Percentiles rank a stretch among this genome's conserved stretches.
Conservation (phyloP, 2,888 invertebrate species). For the Girardia tigrina region DNA sequence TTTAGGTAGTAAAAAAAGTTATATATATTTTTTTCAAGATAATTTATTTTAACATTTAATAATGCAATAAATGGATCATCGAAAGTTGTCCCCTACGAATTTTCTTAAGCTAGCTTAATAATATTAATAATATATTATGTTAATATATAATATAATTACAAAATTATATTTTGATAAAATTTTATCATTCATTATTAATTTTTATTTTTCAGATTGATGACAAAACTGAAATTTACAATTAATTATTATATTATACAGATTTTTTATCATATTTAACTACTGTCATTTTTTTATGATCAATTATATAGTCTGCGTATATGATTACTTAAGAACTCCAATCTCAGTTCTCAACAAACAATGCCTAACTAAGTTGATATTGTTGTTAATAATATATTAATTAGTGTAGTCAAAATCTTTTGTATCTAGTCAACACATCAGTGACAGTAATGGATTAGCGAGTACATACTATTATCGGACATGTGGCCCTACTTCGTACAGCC, state of each 20-base stretch:
- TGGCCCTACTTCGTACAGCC: neutral
- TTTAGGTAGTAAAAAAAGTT: no score
- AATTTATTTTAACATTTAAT: no score
- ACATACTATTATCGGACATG: neutral
- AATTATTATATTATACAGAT: neutral
- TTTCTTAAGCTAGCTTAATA: no score
- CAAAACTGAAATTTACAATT: no score
- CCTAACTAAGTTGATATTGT: neutral
- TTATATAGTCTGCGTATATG: neutral
- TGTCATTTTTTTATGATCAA: neutral
- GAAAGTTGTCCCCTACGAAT: no score
- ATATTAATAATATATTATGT: no score
- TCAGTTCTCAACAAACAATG: neutral
- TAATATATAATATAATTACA: no score
- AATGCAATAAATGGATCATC: no score
- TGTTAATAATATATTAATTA: neutral
- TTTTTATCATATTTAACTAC: neutral
- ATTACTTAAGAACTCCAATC: neutral
- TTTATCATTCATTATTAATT: no score
- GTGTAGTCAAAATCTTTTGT: neutral
- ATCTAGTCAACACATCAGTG: neutral
- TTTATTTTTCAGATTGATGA: no score
- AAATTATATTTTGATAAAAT: no score
- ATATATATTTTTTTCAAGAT: no score
- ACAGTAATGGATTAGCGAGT: neutral